Base-by-base conservation (phyloP, 2,113 vertebrate genomes). In the Vidua macroura region DNA sequence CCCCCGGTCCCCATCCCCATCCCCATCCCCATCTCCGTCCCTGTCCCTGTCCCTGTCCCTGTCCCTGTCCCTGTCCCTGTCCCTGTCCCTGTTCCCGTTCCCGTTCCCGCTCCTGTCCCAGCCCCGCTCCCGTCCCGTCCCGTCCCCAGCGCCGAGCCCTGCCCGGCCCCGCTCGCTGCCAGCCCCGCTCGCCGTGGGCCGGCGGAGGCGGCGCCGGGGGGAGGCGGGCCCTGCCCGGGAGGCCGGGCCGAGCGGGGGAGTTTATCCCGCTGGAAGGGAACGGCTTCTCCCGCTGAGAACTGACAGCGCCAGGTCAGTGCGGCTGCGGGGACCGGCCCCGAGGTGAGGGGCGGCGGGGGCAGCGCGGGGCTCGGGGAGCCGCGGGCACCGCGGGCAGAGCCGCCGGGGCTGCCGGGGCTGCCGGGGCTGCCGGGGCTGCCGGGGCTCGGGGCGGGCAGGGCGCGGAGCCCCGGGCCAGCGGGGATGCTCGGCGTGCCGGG, bases 231-330 rank as follows among this genome's bases (percentile, higher is more conserved):
- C 88, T 68, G 83, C 69, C 9, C 74, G 73, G 72, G 46, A 89
- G 95, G 92, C 56, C 86, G 81, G 93, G n/a, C 81, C 74, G 93
- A 48, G 93, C 59, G 60, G 92, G 69, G 93, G 84, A 95, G 87
- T 83, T 86, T 92, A 84, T 84, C 90, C 92, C 96, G 41, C 82
- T 70, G 56, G 24, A 87, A 86, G 92, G 81, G 86, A 95, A 93
- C 84, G 44, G 58, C 86, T 90, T 69, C 95, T 77, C 46, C 73
- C 55, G 96, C 92, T 37, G 94, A 88, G 88, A 43, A 75, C 81
- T 95, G 95, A 96, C 96, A 95, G 96, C 88, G 53, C 83, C 95
- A 63, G 96, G 92, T 64, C 90, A 87, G 95, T 80, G 85, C 25
- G 87, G 70, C 60, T 11, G 14, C 39, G 60, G 84, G 70, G 44